phyloP scores from a whole-genome alignment of 2,888 invertebrate genomes.

The Erynnis tages region DNA sequence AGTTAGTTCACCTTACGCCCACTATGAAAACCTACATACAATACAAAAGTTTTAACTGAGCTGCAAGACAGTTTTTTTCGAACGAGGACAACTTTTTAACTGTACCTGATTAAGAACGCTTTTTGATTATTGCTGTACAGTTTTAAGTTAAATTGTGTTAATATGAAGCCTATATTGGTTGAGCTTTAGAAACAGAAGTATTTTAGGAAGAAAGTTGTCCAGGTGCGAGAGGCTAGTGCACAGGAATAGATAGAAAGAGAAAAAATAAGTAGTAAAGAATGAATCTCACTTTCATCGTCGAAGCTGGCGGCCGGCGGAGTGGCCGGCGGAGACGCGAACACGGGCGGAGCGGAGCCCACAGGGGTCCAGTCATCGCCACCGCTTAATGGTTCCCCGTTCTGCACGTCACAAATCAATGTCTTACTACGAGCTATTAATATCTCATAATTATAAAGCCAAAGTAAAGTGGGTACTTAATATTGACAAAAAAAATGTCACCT shows the following conservation, averaged over 20 bases:
- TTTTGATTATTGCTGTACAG: background rate
- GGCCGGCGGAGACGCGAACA: slow-evolving; percentile 86
- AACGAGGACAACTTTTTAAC: slow-evolving; percentile 41
- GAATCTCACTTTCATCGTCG: slow-evolving; percentile 60
- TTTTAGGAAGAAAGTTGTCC: slow-evolving; percentile 40
- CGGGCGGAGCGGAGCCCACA: slow-evolving; percentile 88
- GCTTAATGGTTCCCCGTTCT: slow-evolving; percentile 88
- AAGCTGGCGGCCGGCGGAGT: slow-evolving; percentile 49
- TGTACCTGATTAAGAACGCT: background rate
- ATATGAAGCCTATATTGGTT: too few relatives aligned
- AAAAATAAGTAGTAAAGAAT: slow-evolving; percentile 31
- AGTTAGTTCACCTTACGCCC: slow-evolving; percentile 42
- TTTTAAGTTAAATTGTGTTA: too few relatives aligned
- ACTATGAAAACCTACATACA: slow-evolving; percentile 40
- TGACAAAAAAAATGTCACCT: too few relatives aligned
- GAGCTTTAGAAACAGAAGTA: too few relatives aligned
- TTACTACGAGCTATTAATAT: too few relatives aligned
- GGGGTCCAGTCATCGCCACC: slow-evolving; percentile 86
- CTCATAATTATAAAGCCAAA: too few relatives aligned
- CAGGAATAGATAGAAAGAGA: slow-evolving; percentile 34
- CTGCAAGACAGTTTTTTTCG: slow-evolving; percentile 40
- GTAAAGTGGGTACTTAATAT: too few relatives aligned
- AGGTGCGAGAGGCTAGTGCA: slow-evolving; percentile 40
- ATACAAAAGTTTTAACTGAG: slow-evolving; percentile 37
- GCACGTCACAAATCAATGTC: background rate